These are phyloP conservation scores for Microcebus jonahi DNA, from an alignment of 2,113 vertebrate genomes.

Conservation along the genomic window DNA sequence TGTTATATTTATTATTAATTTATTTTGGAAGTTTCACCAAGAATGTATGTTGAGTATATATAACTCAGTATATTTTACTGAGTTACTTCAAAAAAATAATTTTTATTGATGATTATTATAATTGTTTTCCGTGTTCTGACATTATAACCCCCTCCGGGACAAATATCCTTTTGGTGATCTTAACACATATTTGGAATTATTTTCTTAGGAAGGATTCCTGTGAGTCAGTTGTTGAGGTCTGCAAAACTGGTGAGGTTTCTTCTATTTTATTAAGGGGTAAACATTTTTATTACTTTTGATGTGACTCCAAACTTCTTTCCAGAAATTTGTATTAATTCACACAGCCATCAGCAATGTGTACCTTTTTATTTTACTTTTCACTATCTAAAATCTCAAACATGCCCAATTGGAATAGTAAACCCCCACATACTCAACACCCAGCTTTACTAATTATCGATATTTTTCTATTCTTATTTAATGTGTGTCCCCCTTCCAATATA, in stretches of 20 bases:
- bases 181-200: background rate
- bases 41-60: too few relatives aligned
- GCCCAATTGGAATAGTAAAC: background rate
- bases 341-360: background rate
- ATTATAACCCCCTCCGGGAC: background rate
- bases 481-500: background rate
- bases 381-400: background rate
- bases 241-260: background rate
- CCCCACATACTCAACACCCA: too few relatives aligned
- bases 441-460: background rate
- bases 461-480: background rate
- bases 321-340: background rate
- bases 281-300: background rate
- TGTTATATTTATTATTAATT: too few relatives aligned
- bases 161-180: background rate
- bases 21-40: too few relatives aligned
- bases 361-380: background rate
- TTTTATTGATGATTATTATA: background rate
- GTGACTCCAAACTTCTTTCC: background rate
- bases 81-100: background rate
- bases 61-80: too few relatives aligned
- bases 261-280: background rate
- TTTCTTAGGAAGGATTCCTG: background rate
- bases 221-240: background rate
- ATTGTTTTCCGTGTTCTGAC: background rate